Percentiles rank a stretch among this genome's conserved stretches.
phyloP scores from a whole-genome alignment of 2,113 vertebrate genomes.

The Equus quagga region DNA sequence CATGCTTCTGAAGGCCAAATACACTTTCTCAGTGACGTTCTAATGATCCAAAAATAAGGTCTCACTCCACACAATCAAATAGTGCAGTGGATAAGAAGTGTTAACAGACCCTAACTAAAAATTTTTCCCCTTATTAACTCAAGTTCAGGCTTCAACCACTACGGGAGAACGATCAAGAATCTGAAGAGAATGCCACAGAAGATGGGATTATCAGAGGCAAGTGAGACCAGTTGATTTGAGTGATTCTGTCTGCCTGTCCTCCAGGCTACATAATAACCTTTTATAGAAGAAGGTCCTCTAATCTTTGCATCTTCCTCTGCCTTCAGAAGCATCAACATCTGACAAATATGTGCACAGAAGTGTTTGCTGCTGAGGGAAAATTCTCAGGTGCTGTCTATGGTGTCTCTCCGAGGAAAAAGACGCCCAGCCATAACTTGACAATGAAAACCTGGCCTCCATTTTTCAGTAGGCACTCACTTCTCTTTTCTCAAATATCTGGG shows the following conservation, averaged over 20 bases:
- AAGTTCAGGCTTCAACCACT: not conserved
- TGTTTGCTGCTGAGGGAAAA: not conserved
- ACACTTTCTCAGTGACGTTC: slow-evolving; percentile 10
- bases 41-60: slow-evolving; percentile 13
- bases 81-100: not conserved
- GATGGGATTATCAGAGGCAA: not conserved
- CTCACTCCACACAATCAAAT: not conserved
- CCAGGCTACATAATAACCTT: not conserved
- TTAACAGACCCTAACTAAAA: not conserved
- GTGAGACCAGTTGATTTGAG: not conserved
- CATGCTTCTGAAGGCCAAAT: not conserved
- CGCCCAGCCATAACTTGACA: not conserved
- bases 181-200: not conserved
- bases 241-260: not conserved
- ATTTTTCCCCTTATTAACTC: not conserved
- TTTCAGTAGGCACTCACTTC: not conserved
- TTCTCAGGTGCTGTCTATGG: not conserved
- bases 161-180: not conserved
- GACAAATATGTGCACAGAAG: not conserved
- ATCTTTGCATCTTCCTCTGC: not conserved
- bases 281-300: not conserved
- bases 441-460: not conserved
- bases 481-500: not conserved
- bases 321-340: not conserved
- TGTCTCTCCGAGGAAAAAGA: not conserved